These are phyloP conservation scores for Botia kubotai DNA, from an alignment of 2,797 vertebrate genomes.

Conservation along the genomic window DNA sequence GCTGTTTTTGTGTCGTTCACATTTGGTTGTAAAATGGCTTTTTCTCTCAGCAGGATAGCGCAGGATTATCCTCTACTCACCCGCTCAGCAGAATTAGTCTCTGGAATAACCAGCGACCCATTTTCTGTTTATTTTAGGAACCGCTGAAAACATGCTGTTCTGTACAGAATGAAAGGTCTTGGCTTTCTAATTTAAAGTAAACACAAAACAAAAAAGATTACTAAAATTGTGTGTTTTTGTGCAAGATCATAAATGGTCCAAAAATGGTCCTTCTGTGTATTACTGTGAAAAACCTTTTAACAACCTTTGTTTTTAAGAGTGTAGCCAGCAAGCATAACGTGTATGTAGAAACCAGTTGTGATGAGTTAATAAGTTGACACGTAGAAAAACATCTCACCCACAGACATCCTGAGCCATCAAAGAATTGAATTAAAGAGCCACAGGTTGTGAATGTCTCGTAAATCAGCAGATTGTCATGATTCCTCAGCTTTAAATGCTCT, in stretches of 20 bases:
- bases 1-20: constrained; percentile 23
- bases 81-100: constrained; percentile 43
- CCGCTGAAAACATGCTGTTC: constrained; percentile 42
- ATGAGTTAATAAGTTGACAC: no score
- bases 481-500: constrained; percentile 39
- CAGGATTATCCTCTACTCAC: constrained; percentile 55
- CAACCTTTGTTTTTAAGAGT: no score
- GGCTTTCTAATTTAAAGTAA: not conserved
- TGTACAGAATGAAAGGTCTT: constrained; percentile 6
- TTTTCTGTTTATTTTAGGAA: constrained; percentile 59
- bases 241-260: not conserved
- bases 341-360: not conserved
- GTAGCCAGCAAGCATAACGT: not conserved
- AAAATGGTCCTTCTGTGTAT: not conserved
- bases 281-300: no score
- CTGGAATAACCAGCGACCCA: constrained; percentile 46
- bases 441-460: not conserved
- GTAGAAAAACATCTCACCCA: no score
- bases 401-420: no score
- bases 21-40: constrained; percentile 50
- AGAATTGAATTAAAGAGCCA: no score
- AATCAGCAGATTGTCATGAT: constrained; percentile 29
- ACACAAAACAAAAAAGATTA: not conserved
- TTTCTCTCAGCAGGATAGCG: constrained; percentile 36
- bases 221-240: constrained; percentile 5